Conservation (phyloP, 1,140 invertebrate species). For the Bradynema listronoti region DNA sequence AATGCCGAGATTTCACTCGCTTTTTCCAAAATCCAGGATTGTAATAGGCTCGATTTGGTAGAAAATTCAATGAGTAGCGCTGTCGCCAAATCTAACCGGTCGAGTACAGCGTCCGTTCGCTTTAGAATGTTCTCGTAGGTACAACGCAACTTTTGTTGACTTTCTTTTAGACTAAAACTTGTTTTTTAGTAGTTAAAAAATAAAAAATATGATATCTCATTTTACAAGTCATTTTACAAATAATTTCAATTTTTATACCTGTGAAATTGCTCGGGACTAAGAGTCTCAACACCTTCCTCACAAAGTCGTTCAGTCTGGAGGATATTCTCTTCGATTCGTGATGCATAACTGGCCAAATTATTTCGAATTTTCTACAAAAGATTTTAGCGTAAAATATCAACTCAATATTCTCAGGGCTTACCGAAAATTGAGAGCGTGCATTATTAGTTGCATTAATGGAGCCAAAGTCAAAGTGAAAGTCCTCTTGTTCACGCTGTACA, state of each 20-base stretch:
- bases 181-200: too few species aligned
- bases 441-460: not conserved
- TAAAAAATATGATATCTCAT: too few species aligned
- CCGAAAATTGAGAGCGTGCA: not conserved
- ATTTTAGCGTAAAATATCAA: constrained; percentile 13
- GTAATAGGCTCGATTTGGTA: constrained; percentile 22
- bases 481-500: constrained; percentile 12
- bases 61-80: constrained; percentile 31
- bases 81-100: constrained; percentile 23
- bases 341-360: constrained; percentile 16
- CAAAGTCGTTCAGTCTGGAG: constrained; percentile 28
- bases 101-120: constrained; percentile 27
- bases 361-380: constrained; percentile 29
- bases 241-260: constrained; percentile 1
- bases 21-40: constrained; percentile 32
- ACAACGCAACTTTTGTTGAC: constrained; percentile 20
- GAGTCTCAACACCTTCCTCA: constrained; percentile 26
- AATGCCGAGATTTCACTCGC: constrained; percentile 12
- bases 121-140: constrained; percentile 22
- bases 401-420: constrained; percentile 9
- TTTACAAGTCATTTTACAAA: not conserved
- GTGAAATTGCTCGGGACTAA: constrained; percentile 35
- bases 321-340: constrained; percentile 24
- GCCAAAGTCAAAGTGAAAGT: constrained; percentile 7
- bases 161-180: constrained; percentile 21